A percentile compares a stretch with the other conserved stretches of the same genome.
phyloP scores from a whole-genome alignment of 2,113 vertebrate genomes.

The Muntiacus reevesi region DNA sequence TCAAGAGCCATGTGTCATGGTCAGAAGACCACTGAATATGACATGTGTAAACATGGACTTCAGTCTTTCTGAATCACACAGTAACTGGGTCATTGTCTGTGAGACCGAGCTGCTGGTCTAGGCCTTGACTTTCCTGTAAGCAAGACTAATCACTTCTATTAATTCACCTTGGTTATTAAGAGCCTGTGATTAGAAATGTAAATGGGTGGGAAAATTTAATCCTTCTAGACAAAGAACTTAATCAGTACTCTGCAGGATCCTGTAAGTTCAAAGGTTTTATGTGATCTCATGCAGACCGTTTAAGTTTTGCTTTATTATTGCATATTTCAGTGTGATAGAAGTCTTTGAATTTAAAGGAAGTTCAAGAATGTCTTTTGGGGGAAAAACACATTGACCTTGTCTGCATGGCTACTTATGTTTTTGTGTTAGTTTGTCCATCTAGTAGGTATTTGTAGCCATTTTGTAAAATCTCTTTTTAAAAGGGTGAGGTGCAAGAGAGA shows the following conservation, averaged over 20 bases:
- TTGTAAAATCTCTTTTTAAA: not conserved
- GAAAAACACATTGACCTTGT: not conserved
- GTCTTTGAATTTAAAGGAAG: not conserved
- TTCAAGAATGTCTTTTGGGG: not conserved
- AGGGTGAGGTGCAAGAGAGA: not conserved
- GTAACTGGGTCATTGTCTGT: not conserved
- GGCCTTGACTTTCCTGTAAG: not conserved
- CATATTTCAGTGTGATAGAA: not conserved
- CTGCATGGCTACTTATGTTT: not conserved
- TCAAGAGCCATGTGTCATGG: not conserved
- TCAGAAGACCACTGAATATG: not conserved
- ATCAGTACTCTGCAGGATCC: not conserved
- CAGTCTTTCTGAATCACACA: not conserved
- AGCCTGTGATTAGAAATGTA: not conserved
- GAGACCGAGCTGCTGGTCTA: not conserved
- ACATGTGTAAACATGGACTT: not conserved
- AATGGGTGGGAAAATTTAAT: not conserved
- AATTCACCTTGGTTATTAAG: not conserved
- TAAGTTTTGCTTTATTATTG: not conserved
- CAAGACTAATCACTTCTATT: not conserved
- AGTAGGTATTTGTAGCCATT: not conserved
- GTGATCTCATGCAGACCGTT: not conserved
- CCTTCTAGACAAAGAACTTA: not conserved
- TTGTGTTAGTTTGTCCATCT: not conserved
- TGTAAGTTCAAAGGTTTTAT: not conserved